Evolutionary conservation across 2,797 vertebrate species (phyloP).

Genomic region (Rhynchonycteris naso): DNA sequence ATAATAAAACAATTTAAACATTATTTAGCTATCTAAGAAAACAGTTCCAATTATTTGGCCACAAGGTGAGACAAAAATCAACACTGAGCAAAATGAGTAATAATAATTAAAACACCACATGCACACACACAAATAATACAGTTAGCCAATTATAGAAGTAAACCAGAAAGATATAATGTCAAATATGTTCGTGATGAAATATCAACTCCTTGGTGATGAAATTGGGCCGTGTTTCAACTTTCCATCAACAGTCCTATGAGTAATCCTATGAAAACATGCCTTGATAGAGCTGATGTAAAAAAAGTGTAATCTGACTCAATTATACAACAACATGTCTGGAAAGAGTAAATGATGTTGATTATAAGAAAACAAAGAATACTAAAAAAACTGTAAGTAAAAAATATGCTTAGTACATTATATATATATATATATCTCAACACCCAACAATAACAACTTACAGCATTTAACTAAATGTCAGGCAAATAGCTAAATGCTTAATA

Average conservation of each 20-base stretch:
- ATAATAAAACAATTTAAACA: background rate
- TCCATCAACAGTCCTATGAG: background rate
- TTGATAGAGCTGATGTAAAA: slow-evolving; percentile 70
- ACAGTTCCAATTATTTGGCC: background rate
- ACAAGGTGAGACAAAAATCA: background rate
- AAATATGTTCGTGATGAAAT: background rate
- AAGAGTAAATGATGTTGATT: background rate
- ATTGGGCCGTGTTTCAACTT: slow-evolving; percentile 12
- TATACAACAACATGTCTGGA: background rate
- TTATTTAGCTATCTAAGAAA: background rate
- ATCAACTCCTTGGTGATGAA: slow-evolving; percentile 47
- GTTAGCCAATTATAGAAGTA: background rate
- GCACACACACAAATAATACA: background rate
- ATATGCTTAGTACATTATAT: background rate
- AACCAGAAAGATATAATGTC: background rate
- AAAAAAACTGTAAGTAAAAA: background rate
- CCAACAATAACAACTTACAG: background rate
- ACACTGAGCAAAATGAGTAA: background rate
- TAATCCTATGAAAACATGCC: slow-evolving; percentile 20
- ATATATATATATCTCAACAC: background rate
- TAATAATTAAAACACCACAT: background rate
- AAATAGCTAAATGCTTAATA: background rate
- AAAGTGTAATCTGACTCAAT: slow-evolving; percentile 51
- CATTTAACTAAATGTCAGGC: background rate
- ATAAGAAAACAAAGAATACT: background rate